Percentiles rank a stretch among this genome's conserved stretches.
Conservation (phyloP, 2,888 invertebrate species). For the Sarcophaga subvicina region DNA sequence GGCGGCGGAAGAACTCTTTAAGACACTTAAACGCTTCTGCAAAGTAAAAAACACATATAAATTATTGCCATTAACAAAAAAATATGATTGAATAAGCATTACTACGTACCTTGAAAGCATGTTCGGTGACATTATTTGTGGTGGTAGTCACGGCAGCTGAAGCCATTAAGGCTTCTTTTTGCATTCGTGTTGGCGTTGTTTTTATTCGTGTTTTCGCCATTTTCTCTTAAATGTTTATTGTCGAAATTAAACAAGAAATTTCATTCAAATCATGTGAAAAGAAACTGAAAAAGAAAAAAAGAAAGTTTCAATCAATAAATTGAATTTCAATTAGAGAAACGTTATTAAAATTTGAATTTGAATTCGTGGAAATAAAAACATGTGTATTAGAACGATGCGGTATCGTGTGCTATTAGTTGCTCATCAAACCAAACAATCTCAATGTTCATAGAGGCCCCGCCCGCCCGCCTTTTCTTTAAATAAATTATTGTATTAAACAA, state of each 20-base stretch:
- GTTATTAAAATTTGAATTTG: no score
- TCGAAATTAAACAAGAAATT: slow-evolving; percentile 1
- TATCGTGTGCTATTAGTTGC: no score
- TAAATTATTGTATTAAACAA: no score
- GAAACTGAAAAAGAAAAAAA: slow-evolving; percentile 17
- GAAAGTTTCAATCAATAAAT: background rate
- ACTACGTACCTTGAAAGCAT: slow-evolving; percentile 59
- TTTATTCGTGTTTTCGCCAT: slow-evolving; percentile 80
- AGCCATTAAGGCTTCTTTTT: slow-evolving; percentile 74
- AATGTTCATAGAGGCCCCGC: no score
- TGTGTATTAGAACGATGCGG: no score
- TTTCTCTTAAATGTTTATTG: slow-evolving; percentile 66
- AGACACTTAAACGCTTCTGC: slow-evolving; percentile 69
- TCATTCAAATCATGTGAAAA: slow-evolving; percentile 2
- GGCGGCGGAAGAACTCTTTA: slow-evolving; percentile 39
- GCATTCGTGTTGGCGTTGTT: slow-evolving; percentile 77
- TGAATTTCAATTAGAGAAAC: no score
- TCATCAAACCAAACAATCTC: no score
- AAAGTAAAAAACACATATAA: background rate
- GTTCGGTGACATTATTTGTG: slow-evolving; percentile 54
- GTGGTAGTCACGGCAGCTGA: slow-evolving; percentile 64
- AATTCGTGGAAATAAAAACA: no score
- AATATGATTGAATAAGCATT: no score
- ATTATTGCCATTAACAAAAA: no score
- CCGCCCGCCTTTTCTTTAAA: no score